Evolutionary conservation across 2,797 vertebrate species (phyloP).

Genomic region (Cirrhinus mrigala): DNA sequence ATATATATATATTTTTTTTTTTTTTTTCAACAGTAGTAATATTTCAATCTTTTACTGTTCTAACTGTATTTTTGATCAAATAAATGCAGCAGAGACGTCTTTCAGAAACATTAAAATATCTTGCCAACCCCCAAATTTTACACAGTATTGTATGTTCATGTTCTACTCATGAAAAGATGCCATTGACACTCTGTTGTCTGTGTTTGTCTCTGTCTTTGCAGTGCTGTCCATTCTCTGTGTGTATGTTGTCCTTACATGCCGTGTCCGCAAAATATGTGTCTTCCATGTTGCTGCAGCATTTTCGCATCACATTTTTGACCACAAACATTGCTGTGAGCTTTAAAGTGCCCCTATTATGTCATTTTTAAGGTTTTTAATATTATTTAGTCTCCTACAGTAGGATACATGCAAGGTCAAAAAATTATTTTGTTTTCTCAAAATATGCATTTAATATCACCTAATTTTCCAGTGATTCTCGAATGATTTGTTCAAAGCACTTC

Average conservation of each 20-base stretch:
- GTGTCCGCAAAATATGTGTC: neutral
- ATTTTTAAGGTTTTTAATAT: too few relatives aligned
- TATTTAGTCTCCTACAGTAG: too few relatives aligned
- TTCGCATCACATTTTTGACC: neutral
- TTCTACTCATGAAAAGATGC: neutral
- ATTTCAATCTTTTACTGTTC: neutral
- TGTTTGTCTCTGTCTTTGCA: slow-evolving; percentile 22
- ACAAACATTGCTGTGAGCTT: slow-evolving; percentile 8
- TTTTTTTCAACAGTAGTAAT: neutral
- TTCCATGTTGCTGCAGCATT: neutral
- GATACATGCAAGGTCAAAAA: too few relatives aligned
- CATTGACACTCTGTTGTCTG: neutral
- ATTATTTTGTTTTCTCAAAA: too few relatives aligned
- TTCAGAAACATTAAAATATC: neutral
- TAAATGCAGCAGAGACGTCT: neutral
- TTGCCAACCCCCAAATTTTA: neutral
- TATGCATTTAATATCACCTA: too few relatives aligned
- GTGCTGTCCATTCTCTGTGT: neutral
- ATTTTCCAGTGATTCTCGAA: too few relatives aligned
- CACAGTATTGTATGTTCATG: neutral
- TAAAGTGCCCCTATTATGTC: too few relatives aligned
- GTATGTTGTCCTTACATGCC: neutral
- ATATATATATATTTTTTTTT: too few relatives aligned
- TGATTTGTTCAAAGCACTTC: too few relatives aligned
- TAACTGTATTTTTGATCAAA: neutral